These are phyloP conservation scores for Araneus ventricosus DNA, from an alignment of 1,140 invertebrate species.

Conservation along the genomic window DNA sequence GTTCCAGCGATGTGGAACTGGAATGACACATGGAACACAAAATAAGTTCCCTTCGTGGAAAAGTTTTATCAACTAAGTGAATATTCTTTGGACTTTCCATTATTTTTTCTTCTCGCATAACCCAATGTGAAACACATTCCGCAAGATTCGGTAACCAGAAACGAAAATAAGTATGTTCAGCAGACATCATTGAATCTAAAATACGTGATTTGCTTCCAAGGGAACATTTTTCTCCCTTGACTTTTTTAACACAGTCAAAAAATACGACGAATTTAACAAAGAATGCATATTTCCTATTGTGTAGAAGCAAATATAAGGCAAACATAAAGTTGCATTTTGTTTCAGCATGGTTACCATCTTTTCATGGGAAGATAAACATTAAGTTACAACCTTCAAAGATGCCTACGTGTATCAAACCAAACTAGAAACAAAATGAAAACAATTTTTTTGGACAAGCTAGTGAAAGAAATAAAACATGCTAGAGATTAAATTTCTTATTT, in stretches of 20 bases:
- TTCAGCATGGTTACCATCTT: not conserved
- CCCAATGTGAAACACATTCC: not conserved
- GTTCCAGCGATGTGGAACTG: conserved; percentile 15
- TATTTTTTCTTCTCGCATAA: not conserved
- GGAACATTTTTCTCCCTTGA: not conserved
- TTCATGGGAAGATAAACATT: too few relatives aligned
- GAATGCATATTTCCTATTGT: not conserved
- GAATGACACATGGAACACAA: conserved; percentile 31
- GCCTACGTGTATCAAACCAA: too few relatives aligned
- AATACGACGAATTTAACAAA: not conserved
- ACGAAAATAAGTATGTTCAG: not conserved
- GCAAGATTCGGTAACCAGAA: not conserved
- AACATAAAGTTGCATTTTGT: not conserved
- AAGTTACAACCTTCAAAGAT: too few relatives aligned
- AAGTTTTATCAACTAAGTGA: conserved; percentile 19
- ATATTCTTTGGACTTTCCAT: not conserved
- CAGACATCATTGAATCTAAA: not conserved
- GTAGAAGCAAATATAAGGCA: not conserved
- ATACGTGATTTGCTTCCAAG: not conserved
- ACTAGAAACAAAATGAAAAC: not conserved
- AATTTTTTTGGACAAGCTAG: not conserved
- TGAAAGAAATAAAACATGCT: not conserved
- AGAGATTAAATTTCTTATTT: too few relatives aligned
- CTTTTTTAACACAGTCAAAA: not conserved
- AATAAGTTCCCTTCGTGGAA: conserved; percentile 2